phyloP scores from a whole-genome alignment of 1,140 invertebrate genomes.

The Drosophila biarmipes region DNA sequence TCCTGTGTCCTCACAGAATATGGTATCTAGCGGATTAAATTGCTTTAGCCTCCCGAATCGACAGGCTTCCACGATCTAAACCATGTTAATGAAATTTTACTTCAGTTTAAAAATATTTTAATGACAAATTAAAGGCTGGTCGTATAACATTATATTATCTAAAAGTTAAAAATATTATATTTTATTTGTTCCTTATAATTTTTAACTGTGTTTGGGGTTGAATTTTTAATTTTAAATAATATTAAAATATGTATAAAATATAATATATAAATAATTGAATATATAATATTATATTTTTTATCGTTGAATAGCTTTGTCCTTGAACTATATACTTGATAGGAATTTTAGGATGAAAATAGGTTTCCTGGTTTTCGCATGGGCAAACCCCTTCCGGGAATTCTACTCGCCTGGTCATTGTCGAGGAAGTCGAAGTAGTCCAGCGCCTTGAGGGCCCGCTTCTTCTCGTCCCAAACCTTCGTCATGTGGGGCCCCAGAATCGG shows the following conservation, averaged over 20 bases:
- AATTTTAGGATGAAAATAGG: too few relatives aligned
- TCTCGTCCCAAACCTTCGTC: conserved; percentile 67
- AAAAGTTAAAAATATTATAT: too few relatives aligned
- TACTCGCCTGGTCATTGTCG: conserved; percentile 59
- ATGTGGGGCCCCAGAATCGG: conserved; percentile 55
- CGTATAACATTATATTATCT: too few relatives aligned
- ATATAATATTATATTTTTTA: too few relatives aligned
- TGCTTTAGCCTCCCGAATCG: conserved; percentile 56
- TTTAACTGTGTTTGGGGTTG: too few relatives aligned
- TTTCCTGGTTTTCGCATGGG: not conserved
- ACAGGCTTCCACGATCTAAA: conserved; percentile 66
- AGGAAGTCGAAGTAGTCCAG: conserved; percentile 77
- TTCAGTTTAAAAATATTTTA: not conserved
- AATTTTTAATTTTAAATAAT: too few relatives aligned
- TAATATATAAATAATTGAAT: too few relatives aligned
- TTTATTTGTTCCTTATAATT: too few relatives aligned
- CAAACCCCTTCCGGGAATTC: not conserved
- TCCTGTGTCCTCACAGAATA: conserved; percentile 67
- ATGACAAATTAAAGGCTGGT: not conserved
- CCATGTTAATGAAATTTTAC: not conserved
- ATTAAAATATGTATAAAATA: too few relatives aligned
- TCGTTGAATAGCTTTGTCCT: too few relatives aligned
- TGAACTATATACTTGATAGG: too few relatives aligned
- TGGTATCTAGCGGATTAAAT: conserved; percentile 70
- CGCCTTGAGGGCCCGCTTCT: conserved; percentile 65